These are phyloP conservation scores for Pedetes capensis DNA, from an alignment of 2,113 vertebrate species.

Conservation along the genomic window DNA sequence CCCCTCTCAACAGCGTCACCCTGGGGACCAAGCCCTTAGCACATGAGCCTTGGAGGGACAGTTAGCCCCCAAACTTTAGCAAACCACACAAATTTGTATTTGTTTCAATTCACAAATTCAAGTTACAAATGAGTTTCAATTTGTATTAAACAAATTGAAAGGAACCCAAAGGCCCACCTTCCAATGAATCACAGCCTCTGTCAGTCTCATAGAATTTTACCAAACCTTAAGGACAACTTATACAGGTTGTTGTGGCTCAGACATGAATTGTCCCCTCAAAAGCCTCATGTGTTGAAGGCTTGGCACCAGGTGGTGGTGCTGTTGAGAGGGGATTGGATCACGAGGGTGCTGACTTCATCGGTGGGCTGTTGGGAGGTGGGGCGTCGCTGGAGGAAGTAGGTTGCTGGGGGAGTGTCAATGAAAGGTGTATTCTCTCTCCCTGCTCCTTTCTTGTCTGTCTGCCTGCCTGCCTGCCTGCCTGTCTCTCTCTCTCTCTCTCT, in stretches of 20 bases:
- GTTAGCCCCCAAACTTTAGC: neutral
- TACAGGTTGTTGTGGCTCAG: neutral
- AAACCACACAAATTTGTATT: neutral
- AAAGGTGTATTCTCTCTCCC: neutral
- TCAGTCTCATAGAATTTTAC: neutral
- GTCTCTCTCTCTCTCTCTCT: too few species aligned
- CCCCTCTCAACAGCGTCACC: neutral
- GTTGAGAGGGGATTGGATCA: neutral
- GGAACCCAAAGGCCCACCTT: neutral
- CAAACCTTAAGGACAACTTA: neutral
- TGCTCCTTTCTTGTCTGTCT: neutral
- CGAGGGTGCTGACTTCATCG: neutral
- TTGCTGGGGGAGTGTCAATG: neutral
- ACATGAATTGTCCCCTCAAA: neutral
- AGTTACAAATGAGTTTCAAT: neutral
- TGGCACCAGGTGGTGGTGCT: neutral
- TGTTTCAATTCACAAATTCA: neutral
- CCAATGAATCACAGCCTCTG: neutral
- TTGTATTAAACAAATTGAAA: neutral
- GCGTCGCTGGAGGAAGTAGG: neutral
- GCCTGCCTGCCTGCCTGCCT: too few species aligned
- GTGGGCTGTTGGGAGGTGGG: neutral
- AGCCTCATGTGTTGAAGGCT: neutral
- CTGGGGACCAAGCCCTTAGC: neutral
- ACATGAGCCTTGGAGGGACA: neutral